Percentiles rank a stretch among this genome's conserved stretches.
phyloP scores from a whole-genome alignment of 2,113 vertebrate species.

The Andinoacara biseriatus region DNA sequence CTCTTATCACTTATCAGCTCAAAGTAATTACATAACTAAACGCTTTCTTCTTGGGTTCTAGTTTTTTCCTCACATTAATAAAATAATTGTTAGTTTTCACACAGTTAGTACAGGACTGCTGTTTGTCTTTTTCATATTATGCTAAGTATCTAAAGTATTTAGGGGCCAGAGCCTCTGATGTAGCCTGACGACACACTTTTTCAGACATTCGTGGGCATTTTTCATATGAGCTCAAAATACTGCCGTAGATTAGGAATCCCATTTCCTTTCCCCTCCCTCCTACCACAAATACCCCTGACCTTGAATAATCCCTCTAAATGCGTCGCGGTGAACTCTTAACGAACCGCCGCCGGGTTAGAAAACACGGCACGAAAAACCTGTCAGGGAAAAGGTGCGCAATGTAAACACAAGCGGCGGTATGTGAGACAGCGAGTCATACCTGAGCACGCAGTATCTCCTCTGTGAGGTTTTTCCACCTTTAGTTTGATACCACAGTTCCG shows the following conservation, averaged over 20 bases:
- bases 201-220: not conserved
- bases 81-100: not conserved
- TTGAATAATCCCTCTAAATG: conserved; percentile 60
- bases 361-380: not conserved
- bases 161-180: not conserved
- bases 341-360: conserved; percentile 10
- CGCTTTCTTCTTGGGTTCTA: not conserved
- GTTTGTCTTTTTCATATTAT: not conserved
- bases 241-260: no score
- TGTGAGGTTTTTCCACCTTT: conserved; percentile 10
- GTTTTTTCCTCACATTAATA: not conserved
- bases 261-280: not conserved
- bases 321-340: conserved; percentile 37
- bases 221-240: not conserved
- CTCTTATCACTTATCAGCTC: not conserved
- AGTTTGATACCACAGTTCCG: conserved; percentile 17
- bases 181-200: not conserved
- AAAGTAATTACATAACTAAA: not conserved
- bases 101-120: not conserved
- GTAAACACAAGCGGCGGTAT: not conserved
- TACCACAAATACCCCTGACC: conserved; percentile 39
- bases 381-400: not conserved
- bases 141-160: not conserved
- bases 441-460: conserved; percentile 27
- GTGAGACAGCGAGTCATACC: conserved; percentile 44